Conservation (phyloP, 2,888 invertebrate genomes). For the Balanococcus diminutus region DNA sequence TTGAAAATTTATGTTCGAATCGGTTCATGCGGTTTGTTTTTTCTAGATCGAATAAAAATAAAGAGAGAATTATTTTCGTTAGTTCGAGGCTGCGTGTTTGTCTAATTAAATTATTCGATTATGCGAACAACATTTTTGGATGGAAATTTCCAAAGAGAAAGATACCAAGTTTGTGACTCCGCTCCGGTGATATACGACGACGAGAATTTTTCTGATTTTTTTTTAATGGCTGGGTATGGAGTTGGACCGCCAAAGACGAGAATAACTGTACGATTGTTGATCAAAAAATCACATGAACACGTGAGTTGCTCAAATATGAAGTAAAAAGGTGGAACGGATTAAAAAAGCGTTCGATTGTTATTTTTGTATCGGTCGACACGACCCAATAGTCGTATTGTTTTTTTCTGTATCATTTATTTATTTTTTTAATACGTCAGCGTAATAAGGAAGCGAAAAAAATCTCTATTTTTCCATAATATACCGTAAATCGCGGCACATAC, state of each 20-base stretch:
- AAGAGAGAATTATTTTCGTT: neutral
- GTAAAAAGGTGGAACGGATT: neutral
- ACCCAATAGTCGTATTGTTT: neutral
- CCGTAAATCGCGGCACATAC: neutral
- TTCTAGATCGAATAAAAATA: neutral
- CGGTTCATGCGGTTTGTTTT: neutral
- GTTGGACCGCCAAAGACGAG: neutral
- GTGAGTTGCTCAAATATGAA: neutral
- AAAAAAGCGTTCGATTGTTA: neutral
- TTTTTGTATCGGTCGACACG: neutral
- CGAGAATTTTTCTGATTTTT: neutral
- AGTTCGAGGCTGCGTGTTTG: neutral
- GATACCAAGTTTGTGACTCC: neutral
- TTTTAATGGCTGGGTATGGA: neutral
- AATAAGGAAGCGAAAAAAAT: slow-evolving; percentile 8
- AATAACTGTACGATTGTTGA: neutral
- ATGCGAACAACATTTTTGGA: neutral
- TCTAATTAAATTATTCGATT: neutral
- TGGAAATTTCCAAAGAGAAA: neutral
- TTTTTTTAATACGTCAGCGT: neutral
- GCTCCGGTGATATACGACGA: neutral
- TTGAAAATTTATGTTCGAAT: neutral
- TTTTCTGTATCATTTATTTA: neutral
- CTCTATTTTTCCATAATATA: neutral
- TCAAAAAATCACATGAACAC: neutral